These are phyloP conservation scores for Dascillus cervinus DNA, from an alignment of 2,888 invertebrate species.

Conservation along the genomic window DNA sequence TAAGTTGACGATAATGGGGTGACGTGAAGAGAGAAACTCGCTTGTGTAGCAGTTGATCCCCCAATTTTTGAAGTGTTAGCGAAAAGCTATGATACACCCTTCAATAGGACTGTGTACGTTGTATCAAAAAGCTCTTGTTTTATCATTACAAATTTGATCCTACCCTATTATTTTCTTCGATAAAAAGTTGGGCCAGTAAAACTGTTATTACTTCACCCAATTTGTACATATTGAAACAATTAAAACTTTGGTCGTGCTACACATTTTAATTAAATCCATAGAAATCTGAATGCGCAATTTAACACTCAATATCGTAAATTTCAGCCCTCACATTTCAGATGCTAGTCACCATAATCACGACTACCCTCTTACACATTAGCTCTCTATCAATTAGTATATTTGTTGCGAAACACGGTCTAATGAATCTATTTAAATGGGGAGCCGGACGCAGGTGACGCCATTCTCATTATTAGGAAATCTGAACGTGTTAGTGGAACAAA, in stretches of 20 bases:
- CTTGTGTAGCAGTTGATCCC: no score
- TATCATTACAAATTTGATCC: no score
- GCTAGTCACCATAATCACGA: slow-evolving; percentile 7
- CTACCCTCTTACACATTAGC: neutral
- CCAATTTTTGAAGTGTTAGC: neutral
- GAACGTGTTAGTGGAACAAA: no score
- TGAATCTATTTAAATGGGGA: slow-evolving; percentile 27
- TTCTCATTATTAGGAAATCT: slow-evolving; percentile 15
- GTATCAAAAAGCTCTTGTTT: no score
- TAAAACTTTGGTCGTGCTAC: slow-evolving; percentile 8
- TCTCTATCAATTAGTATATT: slow-evolving; percentile 27
- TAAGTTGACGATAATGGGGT: no score
- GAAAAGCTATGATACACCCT: no score
- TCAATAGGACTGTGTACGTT: no score
- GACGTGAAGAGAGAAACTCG: no score
- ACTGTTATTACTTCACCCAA: no score
- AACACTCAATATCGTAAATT: slow-evolving; percentile 17
- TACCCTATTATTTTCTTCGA: no score
- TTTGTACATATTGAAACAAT: slow-evolving; percentile 6
- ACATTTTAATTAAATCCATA: slow-evolving; percentile 12
- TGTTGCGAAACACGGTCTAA: slow-evolving; percentile 23
- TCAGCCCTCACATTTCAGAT: slow-evolving; percentile 1
- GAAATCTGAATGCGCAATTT: slow-evolving; percentile 6
- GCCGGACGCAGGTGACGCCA: slow-evolving; percentile 24
- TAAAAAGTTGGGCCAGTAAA: no score